phyloP scores from a whole-genome alignment of 1,140 invertebrate genomes.

The Papilio xuthus region DNA sequence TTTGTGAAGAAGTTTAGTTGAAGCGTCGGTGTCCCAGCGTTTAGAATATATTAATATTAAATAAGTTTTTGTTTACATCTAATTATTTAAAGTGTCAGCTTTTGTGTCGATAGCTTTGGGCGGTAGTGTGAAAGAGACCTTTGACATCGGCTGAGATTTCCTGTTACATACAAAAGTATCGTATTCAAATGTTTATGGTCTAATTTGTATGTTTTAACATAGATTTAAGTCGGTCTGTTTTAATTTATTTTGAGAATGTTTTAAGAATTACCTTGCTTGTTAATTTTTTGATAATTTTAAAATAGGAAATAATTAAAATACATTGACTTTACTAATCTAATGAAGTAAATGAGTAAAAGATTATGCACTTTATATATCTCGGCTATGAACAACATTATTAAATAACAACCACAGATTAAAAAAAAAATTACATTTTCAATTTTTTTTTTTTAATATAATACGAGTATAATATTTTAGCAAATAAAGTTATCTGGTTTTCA shows the following conservation, averaged over 20 bases:
- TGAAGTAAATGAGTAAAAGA: too few species aligned
- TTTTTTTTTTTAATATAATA: neutral
- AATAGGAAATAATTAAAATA: neutral
- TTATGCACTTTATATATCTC: too few species aligned
- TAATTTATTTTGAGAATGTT: conserved; percentile 9
- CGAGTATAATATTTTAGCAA: neutral
- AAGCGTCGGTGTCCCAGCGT: conserved; percentile 55
- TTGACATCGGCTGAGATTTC: conserved; percentile 41
- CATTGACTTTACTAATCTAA: too few species aligned
- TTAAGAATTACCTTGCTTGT: neutral
- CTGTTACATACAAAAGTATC: conserved; percentile 37
- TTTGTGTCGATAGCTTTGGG: conserved; percentile 33
- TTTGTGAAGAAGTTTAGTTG: conserved; percentile 53
- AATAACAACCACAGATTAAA: too few species aligned
- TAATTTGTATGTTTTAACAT: conserved; percentile 21
- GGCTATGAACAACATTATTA: too few species aligned
- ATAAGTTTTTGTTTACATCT: conserved; percentile 55
- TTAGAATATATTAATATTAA: conserved; percentile 72
- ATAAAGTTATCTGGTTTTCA: neutral
- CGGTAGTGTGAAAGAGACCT: conserved; percentile 41
- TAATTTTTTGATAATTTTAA: neutral
- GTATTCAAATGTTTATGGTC: conserved; percentile 3
- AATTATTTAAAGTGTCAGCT: conserved; percentile 45
- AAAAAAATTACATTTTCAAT: too few species aligned
- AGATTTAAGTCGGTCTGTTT: conserved; percentile 4